phyloP scores from a whole-genome alignment of 2,113 vertebrate genomes.

The Scophthalmus maximus region DNA sequence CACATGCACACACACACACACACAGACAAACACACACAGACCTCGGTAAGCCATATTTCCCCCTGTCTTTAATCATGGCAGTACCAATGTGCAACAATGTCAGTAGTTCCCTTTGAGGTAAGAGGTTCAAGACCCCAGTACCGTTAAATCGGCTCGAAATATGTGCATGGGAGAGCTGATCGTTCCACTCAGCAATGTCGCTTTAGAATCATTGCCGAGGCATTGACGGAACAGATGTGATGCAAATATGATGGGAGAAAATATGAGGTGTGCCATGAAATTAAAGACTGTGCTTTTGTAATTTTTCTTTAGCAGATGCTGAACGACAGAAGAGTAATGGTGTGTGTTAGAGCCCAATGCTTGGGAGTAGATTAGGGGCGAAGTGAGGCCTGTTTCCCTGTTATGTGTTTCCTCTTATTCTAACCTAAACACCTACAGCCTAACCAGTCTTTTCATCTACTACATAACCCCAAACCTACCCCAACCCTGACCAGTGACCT shows the following conservation, averaged over 20 bases:
- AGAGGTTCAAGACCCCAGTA: not conserved
- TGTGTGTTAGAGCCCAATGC: not conserved
- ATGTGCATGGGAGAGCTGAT: not conserved
- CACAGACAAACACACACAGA: not conserved
- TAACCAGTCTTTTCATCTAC: too few relatives aligned
- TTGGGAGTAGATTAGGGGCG: not conserved
- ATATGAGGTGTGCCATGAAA: not conserved
- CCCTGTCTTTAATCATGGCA: slow-evolving; percentile 1
- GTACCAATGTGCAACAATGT: not conserved
- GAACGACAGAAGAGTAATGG: not conserved
- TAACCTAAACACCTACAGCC: not conserved
- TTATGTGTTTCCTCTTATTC: not conserved
- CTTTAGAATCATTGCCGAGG: not conserved
- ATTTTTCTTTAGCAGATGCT: not conserved
- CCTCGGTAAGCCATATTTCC: not conserved
- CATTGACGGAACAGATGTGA: not conserved
- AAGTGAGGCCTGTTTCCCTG: not conserved
- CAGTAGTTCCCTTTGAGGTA: not conserved
- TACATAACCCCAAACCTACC: not conserved
- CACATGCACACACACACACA: slow-evolving; percentile 6
- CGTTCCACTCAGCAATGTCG: not conserved
- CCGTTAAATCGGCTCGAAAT: not conserved
- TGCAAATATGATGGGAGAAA: not conserved
- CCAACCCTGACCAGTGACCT: not conserved
- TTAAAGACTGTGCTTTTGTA: not conserved